Evolutionary conservation across 64 coral and sea anemone species (phyloP), one percentile per base, ranked within the genome.

Genomic region (Porites lutea): DNA sequence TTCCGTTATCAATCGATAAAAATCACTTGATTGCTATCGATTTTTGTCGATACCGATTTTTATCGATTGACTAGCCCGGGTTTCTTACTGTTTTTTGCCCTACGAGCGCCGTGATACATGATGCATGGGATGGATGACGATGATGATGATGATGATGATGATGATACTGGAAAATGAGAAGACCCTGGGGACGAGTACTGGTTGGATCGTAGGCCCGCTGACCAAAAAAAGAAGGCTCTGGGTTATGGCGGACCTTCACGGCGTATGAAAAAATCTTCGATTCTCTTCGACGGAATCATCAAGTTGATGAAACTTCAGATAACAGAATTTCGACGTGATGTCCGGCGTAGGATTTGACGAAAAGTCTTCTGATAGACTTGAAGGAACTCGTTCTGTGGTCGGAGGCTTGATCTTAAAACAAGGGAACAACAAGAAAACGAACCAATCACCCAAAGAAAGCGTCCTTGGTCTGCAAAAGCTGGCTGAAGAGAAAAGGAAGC

Each of bases 401-500:
- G 97, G 97, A 64, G 68, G 90, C 2, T 76, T 95, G 20, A 91
- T 98, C 44, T 84, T 91, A 52, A 98, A 98, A 37, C 27, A 37
- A 82, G 23, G 75, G 58, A 82, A 57, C 51, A 96, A 58, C 23
- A 96, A 93, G 80, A 91, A 91, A 75, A 57, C 89, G 23, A 83
- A 80, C 63, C 85, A 91, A 74, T 58, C 77, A 4, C 78, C 94
- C 4, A 86, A 87, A 16, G 74, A 74, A 88, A 99, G 97, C 71
- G 47, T 96, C 37, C 88, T 99, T 0, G 97, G 97, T n/a, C 83
- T 99, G 14, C 83, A 99, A 61, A 91, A 96, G 63, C 77, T 99
- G 19, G 97, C 97, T 19, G 91, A 99, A 79, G 97, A 99, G 79
- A 99, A 96, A 48, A 44, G 97, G 72, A 99, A 94, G 82, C 75